A percentile compares a stretch with the other conserved stretches of the same genome.
Evolutionary conservation across 2,113 vertebrate species (phyloP).

Genomic region (Pedionomus torquatus): DNA sequence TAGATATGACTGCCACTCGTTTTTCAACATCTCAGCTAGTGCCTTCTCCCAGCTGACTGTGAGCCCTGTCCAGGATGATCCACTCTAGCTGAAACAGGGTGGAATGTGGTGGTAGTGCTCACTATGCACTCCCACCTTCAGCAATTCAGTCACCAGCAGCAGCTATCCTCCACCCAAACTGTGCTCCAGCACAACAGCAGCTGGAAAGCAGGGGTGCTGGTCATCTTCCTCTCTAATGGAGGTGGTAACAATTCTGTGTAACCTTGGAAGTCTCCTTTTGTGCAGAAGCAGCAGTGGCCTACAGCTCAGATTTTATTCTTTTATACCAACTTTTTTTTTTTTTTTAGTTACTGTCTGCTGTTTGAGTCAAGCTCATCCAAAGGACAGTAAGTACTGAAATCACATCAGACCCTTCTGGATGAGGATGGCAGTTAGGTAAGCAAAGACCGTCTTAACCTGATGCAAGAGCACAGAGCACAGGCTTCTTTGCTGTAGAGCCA

Average conservation of each 20-base stretch:
- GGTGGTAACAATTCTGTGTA: background rate
- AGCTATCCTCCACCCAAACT: no score
- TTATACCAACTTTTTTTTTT: rapidly evolving
- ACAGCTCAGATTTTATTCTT: background rate
- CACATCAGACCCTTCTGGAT: background rate
- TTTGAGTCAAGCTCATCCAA: background rate
- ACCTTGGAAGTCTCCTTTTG: background rate
- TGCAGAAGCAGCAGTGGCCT: background rate
- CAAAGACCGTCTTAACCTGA: background rate
- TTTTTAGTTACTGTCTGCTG: no score
- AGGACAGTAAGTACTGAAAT: background rate
- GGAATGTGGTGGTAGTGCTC: background rate
- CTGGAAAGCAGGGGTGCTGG: background rate
- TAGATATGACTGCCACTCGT: rapidly evolving
- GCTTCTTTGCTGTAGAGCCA: background rate
- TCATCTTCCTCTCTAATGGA: rapidly evolving
- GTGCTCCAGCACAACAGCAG: rapidly evolving
- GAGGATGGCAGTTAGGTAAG: background rate
- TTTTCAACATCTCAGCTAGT: background rate
- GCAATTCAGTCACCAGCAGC: background rate
- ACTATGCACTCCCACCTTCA: background rate
- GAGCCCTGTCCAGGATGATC: background rate
- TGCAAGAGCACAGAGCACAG: background rate
- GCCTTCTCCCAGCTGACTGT: background rate
- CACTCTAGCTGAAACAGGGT: background rate